A percentile compares a stretch with the other conserved stretches of the same genome.
These are phyloP conservation scores for Sminthurinus aureus DNA, from an alignment of 2,888 invertebrate genomes.

Conservation along the genomic window DNA sequence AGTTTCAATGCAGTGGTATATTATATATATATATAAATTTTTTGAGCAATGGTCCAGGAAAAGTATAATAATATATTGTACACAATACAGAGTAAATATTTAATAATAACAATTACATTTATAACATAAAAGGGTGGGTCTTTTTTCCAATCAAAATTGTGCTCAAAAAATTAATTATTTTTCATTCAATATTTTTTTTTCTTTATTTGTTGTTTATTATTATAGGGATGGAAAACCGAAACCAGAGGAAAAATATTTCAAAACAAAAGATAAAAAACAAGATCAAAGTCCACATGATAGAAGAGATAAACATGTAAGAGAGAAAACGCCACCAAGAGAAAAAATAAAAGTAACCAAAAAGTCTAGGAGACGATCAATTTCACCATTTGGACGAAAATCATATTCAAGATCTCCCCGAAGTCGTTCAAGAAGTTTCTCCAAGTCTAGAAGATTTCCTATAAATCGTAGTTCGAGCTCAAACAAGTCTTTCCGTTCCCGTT, in stretches of 20 bases:
- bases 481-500: constrained; percentile 42
- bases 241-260: constrained; percentile 61
- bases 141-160: too few species aligned
- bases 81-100: too few species aligned
- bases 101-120: too few species aligned
- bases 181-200: too few species aligned
- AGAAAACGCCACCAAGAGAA: constrained; percentile 11
- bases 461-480: constrained; percentile 36
- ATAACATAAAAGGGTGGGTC: too few species aligned
- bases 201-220: too few species aligned
- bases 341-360: constrained; percentile 31
- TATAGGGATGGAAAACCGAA: constrained; percentile 66
- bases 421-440: constrained; percentile 56
- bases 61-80: neutral
- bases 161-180: too few species aligned
- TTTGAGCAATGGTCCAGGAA: too few species aligned
- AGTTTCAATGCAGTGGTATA: too few species aligned
- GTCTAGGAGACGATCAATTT: constrained; percentile 59
- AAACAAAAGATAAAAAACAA: constrained; percentile 61
- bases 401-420: constrained; percentile 55
- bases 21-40: too few species aligned
- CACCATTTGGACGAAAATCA: constrained; percentile 48
- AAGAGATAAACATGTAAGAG: constrained; percentile 56
- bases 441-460: constrained; percentile 24
- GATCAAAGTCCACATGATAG: constrained; percentile 60